Evolutionary conservation across 2,888 invertebrate species (phyloP), one percentile per base, ranked within the genome.

Genomic region (Drosophila neonasuta): DNA sequence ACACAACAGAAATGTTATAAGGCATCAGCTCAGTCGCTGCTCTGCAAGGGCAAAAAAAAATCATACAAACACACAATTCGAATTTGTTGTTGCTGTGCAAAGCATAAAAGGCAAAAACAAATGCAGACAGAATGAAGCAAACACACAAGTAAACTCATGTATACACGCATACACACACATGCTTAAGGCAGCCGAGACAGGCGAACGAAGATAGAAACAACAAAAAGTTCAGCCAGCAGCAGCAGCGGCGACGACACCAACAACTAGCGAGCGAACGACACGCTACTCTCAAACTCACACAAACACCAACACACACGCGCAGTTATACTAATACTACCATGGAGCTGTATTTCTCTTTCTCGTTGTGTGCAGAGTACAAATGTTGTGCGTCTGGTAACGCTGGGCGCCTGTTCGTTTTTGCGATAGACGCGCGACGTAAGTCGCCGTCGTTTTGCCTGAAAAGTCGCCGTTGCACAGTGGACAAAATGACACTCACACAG

Each of bases 351-450:
- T 54, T 13, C 24, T 45, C 51, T 57, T 41, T 10, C 44, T 58
- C 15, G 45, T 17, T 46, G 61, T 42, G 46, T 50, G 32, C 36
- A 68, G 65, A 56, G 42, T 50, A 41, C 62, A 51, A 59, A 52
- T 34, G 13, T 50, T 34, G 15, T 30, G 49, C 67, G 55, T 48
- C 70, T 71, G 7, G 4, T 9, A 32, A 29, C 60, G 50, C 86
- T 90, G 89, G 32, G 77, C 71, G 79, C 90, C 90, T 90, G 88
- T 87, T 90, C 68, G 68, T 84, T 87, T 89, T 89, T 89, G 90
- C 90, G 90, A 90, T 89, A 90, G 90, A 90, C 90, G 90, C 89
- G 90, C 89, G 88, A 88, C 90, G 82, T 87, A 85, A 81, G 87
- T 82, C 86, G 86, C 84, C 86, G 80, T 81, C 81, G 86, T 83